Conservation (phyloP, 2,113 vertebrate species). For the Poeciliopsis retropinna region DNA sequence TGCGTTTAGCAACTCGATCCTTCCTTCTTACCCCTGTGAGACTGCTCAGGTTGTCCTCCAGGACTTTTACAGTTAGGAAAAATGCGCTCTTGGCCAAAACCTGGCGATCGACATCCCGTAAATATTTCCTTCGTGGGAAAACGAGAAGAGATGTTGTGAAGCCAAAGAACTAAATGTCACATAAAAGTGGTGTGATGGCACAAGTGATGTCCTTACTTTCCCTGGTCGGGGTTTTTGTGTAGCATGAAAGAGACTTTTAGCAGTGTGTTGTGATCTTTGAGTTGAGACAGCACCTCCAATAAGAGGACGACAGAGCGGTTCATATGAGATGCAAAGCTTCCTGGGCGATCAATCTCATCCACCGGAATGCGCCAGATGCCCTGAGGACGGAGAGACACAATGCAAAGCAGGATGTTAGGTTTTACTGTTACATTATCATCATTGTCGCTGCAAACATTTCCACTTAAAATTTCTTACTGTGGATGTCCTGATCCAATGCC, state of each 20-base stretch:
- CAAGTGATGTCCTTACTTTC: constrained; percentile 87
- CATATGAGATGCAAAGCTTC: constrained; percentile 99
- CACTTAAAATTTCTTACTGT: too few relatives aligned
- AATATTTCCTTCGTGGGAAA: constrained; percentile 87
- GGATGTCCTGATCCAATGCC: not conserved
- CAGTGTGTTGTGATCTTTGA: constrained; percentile 93
- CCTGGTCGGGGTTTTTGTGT: constrained; percentile 98
- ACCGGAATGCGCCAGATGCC: constrained; percentile 99
- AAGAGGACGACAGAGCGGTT: constrained; percentile 97
- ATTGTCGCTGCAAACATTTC: too few relatives aligned
- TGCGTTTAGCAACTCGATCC: constrained; percentile 7
- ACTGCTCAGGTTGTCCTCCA: constrained; percentile 94
- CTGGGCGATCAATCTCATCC: constrained; percentile 98
- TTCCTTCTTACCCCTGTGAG: constrained; percentile 85
- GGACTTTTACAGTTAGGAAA: constrained; percentile 94
- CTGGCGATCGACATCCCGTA: constrained; percentile 98
- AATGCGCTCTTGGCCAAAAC: constrained; percentile 95
- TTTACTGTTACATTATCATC: not conserved
- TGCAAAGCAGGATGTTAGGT: not conserved
- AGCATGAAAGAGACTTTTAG: constrained; percentile 97
- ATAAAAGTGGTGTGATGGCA: not conserved
- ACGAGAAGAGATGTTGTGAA: constrained; percentile 21
- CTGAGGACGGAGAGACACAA: constrained; percentile 66
- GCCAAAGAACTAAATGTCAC: constrained; percentile 9
- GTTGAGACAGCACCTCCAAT: constrained; percentile 91